Conservation (phyloP, 2,113 vertebrate species). For the Tricholaema leucomelas region DNA sequence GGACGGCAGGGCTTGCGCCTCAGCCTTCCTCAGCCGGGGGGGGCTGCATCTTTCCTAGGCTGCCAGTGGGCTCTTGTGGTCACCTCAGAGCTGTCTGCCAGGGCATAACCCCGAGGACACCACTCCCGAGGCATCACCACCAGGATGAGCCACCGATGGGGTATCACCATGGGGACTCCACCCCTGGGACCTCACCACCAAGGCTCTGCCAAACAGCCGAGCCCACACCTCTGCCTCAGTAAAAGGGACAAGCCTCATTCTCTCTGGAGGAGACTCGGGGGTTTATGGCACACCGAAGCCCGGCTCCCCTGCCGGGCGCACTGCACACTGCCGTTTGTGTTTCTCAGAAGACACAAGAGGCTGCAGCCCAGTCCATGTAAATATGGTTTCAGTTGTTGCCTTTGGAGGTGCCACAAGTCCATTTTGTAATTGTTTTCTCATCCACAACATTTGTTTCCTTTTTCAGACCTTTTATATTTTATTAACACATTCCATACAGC, state of each 20-base stretch:
- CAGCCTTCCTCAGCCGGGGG: not conserved
- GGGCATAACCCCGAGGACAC: no score
- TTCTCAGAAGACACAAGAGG: not conserved
- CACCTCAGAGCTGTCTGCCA: fast-evolving
- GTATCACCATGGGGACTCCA: no score
- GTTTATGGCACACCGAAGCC: not conserved
- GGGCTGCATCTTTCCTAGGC: not conserved
- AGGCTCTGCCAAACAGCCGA: not conserved
- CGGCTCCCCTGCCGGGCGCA: not conserved
- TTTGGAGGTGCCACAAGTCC: slow-evolving; percentile 20
- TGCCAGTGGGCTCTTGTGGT: not conserved
- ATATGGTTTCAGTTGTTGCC: not conserved
- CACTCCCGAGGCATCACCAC: not conserved
- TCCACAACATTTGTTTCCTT: slow-evolving; percentile 21
- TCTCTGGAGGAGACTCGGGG: not conserved
- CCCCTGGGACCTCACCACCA: not conserved
- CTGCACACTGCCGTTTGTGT: not conserved
- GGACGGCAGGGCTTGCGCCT: fast-evolving
- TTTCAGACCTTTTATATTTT: slow-evolving; percentile 46
- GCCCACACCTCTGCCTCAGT: fast-evolving
- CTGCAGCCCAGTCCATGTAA: not conserved
- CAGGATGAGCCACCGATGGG: no score
- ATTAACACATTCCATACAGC: slow-evolving; percentile 56
- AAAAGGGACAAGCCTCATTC: not conserved
- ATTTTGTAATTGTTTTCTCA: slow-evolving; percentile 49